Evolutionary conservation across 1,140 invertebrate species (phyloP).

Genomic region (Vanessa atalanta): DNA sequence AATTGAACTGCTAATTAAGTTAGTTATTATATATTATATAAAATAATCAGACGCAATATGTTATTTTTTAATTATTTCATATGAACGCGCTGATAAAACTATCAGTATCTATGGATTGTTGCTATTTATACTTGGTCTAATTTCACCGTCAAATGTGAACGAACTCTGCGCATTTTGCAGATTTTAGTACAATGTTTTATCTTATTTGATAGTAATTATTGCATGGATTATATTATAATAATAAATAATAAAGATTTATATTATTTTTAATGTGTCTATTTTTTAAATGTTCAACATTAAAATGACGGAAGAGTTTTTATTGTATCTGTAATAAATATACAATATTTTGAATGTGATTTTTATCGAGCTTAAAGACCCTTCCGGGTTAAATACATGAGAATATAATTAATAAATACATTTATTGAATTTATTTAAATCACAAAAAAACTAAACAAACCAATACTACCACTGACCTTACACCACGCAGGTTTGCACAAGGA

Average conservation of each 20-base stretch:
- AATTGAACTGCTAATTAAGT: no score
- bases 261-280: background rate
- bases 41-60: no score
- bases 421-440: no score
- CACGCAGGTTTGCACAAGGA: no score
- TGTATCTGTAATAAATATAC: no score
- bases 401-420: background rate
- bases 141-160: constrained; percentile 3
- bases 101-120: background rate
- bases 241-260: no score
- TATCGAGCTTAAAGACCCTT: background rate
- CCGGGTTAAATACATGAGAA: background rate
- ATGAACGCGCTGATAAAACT: background rate
- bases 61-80: no score
- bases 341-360: no score
- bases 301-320: background rate
- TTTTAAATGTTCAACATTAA: background rate
- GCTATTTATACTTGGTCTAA: constrained; percentile 1
- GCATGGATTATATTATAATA: background rate
- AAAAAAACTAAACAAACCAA: no score
- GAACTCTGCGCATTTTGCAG: background rate
- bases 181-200: background rate
- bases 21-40: no score
- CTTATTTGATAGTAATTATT: background rate
- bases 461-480: no score